phyloP scores from a whole-genome alignment of 2,113 vertebrate species.

The Podilymbus podiceps region DNA sequence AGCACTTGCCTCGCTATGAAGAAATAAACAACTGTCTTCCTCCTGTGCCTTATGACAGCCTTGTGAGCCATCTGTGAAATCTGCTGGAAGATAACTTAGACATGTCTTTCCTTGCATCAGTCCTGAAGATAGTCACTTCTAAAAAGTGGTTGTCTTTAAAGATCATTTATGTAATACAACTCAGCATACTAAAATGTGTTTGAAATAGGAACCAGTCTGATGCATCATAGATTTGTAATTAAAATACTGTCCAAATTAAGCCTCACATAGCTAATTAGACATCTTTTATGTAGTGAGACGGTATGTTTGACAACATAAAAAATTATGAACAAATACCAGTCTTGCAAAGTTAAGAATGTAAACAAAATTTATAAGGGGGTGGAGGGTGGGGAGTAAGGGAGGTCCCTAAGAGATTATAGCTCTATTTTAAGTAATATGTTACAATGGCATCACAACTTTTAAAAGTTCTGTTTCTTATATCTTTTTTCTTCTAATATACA shows the following conservation, averaged over 20 bases:
- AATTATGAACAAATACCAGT: not conserved
- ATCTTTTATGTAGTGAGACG: not conserved
- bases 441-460: not conserved
- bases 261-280: not conserved
- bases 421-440: not conserved
- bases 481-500: not conserved
- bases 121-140: not conserved
- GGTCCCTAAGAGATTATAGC: not conserved
- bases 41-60: conserved; percentile 15
- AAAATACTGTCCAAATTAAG: not conserved
- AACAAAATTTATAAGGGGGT: not conserved
- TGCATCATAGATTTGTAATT: not conserved
- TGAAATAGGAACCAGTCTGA: not conserved
- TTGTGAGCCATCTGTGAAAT: conserved; percentile 39
- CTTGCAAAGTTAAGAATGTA: not conserved
- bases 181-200: not conserved
- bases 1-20: not conserved
- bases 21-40: not conserved
- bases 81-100: not conserved
- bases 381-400: fast-evolving
- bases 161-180: not conserved
- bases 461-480: not conserved
- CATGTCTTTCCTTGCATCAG: not conserved
- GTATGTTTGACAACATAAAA: not conserved
- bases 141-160: not conserved